Base-by-base conservation (phyloP, 1,140 invertebrate genomes). In the Dendroctonus valens region DNA sequence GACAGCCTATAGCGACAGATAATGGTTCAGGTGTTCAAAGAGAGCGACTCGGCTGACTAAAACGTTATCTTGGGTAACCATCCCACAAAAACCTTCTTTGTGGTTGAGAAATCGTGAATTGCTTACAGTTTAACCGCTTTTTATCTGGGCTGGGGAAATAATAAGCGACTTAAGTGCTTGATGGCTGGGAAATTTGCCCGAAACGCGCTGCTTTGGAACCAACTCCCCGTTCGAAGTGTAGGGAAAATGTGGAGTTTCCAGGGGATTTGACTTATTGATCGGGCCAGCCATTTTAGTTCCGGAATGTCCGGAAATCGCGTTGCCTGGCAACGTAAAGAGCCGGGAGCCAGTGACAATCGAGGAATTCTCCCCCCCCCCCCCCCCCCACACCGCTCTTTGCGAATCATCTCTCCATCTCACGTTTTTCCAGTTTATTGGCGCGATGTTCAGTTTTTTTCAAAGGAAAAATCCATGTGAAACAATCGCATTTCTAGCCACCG, bases 1-100 rank as follows among this genome's bases (percentile, higher is more conserved):
- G 15, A 65, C 62, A 38, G 42, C 15, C 54, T 65, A 40, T 65
- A 65, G 7, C 12, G 7, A 37, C 26, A 62, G 52, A 65, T 65
- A 65, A 65, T 65, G 53, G 62, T 40, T 65, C 62, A 65, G 62
- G 62, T 65, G 62, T 65, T 65, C 62, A 65, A 65, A 65, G 62
- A 65, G 62, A 65, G 53, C 62, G 62, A 63, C 60, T 63, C 60
- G 55, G 15, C 58, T 60, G 58, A 63, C 61, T 63, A 65, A 65
- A 65, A 65, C 57, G 52, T 65, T 65, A 65, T 65, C 62, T 65
- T 65, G 62, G 54, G 62, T 57, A 65, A 65, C 62, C 52, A 65
- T 65, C 53, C 53, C 62, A 65, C 62, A 65, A 65, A 65, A 65
- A 65, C 62, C 62, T 57, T 65, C 62, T 65, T 65, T 65, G 62